phyloP scores from a whole-genome alignment of 2,113 vertebrate genomes.

The Cyanoderma ruficeps region DNA sequence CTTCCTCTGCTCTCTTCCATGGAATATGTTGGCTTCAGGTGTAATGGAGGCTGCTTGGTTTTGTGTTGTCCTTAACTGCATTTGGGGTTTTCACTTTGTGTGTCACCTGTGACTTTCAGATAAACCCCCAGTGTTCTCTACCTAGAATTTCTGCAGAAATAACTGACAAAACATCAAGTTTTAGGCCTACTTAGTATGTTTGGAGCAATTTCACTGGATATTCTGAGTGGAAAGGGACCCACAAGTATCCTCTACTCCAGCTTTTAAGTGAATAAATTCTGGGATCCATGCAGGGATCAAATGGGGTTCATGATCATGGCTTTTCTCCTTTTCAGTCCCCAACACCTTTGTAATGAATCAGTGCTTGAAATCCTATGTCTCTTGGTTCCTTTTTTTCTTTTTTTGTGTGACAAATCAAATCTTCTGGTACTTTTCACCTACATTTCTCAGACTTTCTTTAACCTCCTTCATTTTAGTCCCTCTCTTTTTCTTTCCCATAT shows the following conservation, averaged over 20 bases:
- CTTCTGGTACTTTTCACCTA: background rate
- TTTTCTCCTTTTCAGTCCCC: background rate
- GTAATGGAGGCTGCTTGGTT: background rate
- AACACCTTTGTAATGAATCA: background rate
- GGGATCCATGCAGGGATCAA: background rate
- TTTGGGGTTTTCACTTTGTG: background rate
- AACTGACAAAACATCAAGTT: background rate
- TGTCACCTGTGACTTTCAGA: background rate
- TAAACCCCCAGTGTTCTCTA: background rate
- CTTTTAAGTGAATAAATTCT: background rate
- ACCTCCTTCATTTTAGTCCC: background rate
- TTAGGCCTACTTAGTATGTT: background rate
- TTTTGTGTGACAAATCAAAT: background rate
- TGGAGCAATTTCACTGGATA: background rate
- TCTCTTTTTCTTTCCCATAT: background rate
- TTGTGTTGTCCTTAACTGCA: background rate
- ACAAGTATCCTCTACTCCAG: rapidly evolving
- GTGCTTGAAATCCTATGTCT: background rate
- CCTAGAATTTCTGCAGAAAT: background rate
- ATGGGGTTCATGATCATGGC: rapidly evolving
- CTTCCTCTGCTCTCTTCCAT: background rate
- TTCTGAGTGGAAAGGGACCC: background rate
- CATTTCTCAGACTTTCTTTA: background rate
- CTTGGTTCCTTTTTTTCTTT: background rate
- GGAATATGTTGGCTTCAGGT: background rate